Conservation (phyloP, 2,888 invertebrate genomes). For the Gonocerus acuteangulatus region DNA sequence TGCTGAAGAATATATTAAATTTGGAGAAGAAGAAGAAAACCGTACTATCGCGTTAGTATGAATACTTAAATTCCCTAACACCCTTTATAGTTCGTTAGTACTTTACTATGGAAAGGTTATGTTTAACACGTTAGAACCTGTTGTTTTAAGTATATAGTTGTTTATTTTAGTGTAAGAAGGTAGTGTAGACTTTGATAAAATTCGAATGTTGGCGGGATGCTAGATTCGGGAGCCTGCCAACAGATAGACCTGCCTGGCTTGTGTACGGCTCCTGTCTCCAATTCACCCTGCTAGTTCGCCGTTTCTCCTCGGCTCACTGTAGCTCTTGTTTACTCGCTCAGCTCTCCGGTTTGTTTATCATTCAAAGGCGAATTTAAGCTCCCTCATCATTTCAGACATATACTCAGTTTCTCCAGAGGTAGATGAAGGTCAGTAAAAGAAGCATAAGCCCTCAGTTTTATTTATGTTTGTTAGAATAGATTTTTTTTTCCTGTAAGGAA, state of each 20-base stretch:
- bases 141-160: too few species aligned
- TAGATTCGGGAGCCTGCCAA: conserved; percentile 13
- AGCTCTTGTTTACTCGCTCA: conserved; percentile 11
- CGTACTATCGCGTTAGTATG: too few species aligned
- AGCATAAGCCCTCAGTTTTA: not conserved
- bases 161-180: too few species aligned
- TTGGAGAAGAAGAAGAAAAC: too few species aligned
- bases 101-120: too few species aligned
- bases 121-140: too few species aligned
- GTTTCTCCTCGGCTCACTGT: not conserved
- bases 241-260: conserved; percentile 13
- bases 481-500: too few species aligned
- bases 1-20: too few species aligned
- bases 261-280: conserved; percentile 7
- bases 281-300: conserved; percentile 13
- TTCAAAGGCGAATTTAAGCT: not conserved
- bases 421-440: conserved; percentile 54
- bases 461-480: too few species aligned
- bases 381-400: conserved; percentile 9
- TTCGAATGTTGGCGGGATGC: not conserved
- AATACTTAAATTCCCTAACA: too few species aligned
- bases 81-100: too few species aligned
- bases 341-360: not conserved
- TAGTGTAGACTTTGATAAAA: not conserved
- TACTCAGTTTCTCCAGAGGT: conserved; percentile 48